Percentiles rank a stretch among this genome's conserved stretches.
Evolutionary conservation across 2,113 vertebrate species (phyloP).

Genomic region (Panthera leo): DNA sequence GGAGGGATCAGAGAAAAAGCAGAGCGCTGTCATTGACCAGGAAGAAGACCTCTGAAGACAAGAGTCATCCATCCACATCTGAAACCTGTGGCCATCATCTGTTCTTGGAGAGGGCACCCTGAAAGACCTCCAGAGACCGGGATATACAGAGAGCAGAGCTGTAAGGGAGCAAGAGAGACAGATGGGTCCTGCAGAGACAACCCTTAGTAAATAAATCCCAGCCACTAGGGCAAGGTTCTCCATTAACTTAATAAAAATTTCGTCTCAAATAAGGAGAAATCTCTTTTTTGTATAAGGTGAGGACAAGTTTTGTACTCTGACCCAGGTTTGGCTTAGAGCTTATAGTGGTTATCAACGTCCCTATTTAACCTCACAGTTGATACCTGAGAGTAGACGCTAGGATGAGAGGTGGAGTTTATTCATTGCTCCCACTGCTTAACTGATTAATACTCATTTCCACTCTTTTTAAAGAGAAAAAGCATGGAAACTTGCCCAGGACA

Average conservation of each 20-base stretch:
- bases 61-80: background rate
- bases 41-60: background rate
- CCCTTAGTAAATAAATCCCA: background rate
- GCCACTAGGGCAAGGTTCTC: background rate
- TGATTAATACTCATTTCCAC: constrained; percentile 34
- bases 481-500: constrained; percentile 48
- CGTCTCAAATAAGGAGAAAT: background rate
- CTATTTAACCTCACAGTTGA: background rate
- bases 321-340: background rate
- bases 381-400: background rate
- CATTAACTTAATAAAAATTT: background rate
- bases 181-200: background rate
- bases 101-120: background rate
- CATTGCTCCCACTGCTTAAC: background rate
- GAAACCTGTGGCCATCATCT: background rate
- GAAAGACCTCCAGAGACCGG: background rate
- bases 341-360: background rate
- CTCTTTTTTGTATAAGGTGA: background rate
- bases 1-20: background rate
- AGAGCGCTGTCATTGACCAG: background rate
- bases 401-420: background rate
- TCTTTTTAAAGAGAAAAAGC: constrained; percentile 37
- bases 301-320: background rate
- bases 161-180: background rate
- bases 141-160: background rate